phyloP scores from a whole-genome alignment of 1,140 invertebrate genomes.

The Cherax quadricarinatus region DNA sequence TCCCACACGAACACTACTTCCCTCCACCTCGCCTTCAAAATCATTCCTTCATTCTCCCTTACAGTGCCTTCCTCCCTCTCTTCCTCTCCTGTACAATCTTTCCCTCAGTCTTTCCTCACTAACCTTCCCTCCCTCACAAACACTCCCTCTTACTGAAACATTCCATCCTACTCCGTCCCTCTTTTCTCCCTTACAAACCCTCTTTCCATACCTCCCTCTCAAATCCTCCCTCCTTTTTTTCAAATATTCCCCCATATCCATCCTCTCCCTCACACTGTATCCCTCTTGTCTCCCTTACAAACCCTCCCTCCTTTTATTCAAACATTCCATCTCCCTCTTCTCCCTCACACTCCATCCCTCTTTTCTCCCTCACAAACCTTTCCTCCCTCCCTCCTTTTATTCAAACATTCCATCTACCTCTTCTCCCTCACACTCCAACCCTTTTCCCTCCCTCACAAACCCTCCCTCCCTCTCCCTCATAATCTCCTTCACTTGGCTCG shows the following conservation, averaged over 20 bases:
- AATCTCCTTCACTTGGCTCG: slow-evolving; percentile 5
- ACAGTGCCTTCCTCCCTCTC: no score
- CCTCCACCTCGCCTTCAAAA: no score
- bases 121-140: neutral
- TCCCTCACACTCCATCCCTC: neutral
- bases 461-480: neutral
- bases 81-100: no score
- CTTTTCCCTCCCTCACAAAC: neutral
- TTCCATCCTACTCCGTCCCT: neutral
- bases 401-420: no score
- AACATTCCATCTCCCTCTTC: neutral
- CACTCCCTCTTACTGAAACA: neutral
- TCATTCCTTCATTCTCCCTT: no score
- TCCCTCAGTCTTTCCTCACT: neutral
- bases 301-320: neutral
- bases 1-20: no score
- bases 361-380: neutral
- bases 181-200: neutral
- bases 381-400: neutral
- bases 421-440: no score
- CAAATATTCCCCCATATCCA: neutral
- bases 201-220: neutral
- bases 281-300: neutral
- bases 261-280: neutral
- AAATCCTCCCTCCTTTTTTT: neutral